Conservation (phyloP, 2,888 invertebrate genomes). For the Coenonympha glycerion region DNA sequence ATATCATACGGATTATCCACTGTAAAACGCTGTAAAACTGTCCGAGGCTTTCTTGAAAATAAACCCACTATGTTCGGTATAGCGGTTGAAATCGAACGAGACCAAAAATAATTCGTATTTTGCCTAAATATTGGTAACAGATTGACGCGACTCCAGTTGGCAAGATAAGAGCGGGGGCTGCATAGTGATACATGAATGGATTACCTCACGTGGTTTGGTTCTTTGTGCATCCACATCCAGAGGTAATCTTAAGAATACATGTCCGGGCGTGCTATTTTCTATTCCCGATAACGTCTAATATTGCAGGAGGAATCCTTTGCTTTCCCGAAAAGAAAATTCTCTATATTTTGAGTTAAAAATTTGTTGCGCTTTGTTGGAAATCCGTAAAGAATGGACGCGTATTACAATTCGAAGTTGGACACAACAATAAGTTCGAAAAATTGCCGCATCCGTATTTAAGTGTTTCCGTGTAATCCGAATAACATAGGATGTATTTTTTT, state of each 20-base stretch:
- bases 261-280: constrained; percentile 11
- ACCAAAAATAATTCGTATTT: constrained; percentile 58
- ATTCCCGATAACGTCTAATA: constrained; percentile 7
- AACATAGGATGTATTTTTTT: too few relatives aligned
- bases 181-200: constrained; percentile 71
- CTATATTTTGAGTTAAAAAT: constrained; percentile 2
- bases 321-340: neutral
- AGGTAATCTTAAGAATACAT: constrained; percentile 19
- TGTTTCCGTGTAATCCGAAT: too few relatives aligned
- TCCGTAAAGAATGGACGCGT: neutral
- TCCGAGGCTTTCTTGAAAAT: constrained; percentile 34
- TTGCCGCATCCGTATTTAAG: neutral
- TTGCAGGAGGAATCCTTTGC: neutral
- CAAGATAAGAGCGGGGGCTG: constrained; percentile 62
- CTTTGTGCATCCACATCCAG: constrained; percentile 41
- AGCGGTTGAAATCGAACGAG: constrained; percentile 43
- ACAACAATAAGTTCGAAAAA: neutral
- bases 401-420: neutral
- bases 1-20: constrained; percentile 70
- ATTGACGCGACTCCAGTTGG: constrained; percentile 65
- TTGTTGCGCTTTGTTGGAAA: neutral
- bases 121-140: constrained; percentile 74
- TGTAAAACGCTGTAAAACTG: constrained; percentile 63
- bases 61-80: constrained; percentile 35
- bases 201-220: constrained; percentile 43